Evolutionary conservation across 1,140 invertebrate genomes (phyloP).

Genomic region (Drosophila nannoptera): DNA sequence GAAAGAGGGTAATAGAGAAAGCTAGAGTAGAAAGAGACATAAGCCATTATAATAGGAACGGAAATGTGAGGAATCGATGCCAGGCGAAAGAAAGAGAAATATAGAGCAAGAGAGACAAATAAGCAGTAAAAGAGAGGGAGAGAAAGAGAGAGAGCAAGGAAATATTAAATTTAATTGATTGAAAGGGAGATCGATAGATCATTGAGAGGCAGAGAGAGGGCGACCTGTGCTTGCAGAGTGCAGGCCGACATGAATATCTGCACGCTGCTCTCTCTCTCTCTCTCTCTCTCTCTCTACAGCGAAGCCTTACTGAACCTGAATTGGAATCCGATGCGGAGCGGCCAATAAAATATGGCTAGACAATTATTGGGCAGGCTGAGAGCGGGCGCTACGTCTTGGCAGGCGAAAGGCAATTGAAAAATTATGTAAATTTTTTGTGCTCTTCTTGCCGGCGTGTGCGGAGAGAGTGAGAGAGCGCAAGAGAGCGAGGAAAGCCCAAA

Average conservation of each 20-base stretch:
- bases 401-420: slow-evolving; percentile 65
- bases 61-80: no score
- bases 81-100: not conserved
- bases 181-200: no score
- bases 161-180: no score
- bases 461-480: not conserved
- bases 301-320: not conserved
- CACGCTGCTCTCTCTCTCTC: no score
- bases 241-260: no score
- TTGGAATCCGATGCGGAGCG: not conserved
- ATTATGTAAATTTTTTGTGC: slow-evolving; percentile 62
- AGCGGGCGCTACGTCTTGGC: slow-evolving; percentile 15
- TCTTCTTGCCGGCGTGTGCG: slow-evolving; percentile 10
- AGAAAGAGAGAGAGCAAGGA: not conserved
- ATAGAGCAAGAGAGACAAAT: not conserved
- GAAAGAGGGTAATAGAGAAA: not conserved
- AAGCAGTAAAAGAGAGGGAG: not conserved
- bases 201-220: no score
- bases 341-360: slow-evolving; percentile 18
- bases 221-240: no score
- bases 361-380: slow-evolving; percentile 23
- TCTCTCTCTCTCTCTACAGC: not conserved
- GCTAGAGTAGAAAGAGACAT: not conserved
- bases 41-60: no score
- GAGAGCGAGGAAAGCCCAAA: slow-evolving; percentile 53